Evolutionary conservation across 2,888 invertebrate species (phyloP), one percentile per base, ranked within the genome.

Genomic region (Bhutanitis thaidina): DNA sequence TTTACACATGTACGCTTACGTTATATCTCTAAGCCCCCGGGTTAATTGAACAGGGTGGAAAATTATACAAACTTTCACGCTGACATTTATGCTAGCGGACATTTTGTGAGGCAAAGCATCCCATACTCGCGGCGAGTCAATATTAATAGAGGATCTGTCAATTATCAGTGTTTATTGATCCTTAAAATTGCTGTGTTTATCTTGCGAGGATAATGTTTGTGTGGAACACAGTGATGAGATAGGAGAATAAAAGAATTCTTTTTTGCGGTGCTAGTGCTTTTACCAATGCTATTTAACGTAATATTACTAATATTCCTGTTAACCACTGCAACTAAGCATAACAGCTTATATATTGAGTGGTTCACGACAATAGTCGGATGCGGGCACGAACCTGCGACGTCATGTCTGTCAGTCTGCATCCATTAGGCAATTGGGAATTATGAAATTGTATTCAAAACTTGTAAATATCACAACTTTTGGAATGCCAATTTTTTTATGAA

Each of bases 71-170:
- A 82, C 66, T 77, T 78, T 66, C 60, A 61, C 61, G 58, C 58
- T 61, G 69, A 71, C 71, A 67, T 66, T 71, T 72, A 78, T 69
- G 65, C 66, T 52, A 58, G 62, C 64, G 72, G 69, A 67, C 68
- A 57, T 63, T 65, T 62, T 69, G 73, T 62, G 64, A 69, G 67
- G 59, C 64, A 48, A 57, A 49, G 63, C 62, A 62, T 60, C 64
- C 67, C 64, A 55, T 62, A 60, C 63, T 71, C 64, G 52, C 62
- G 44, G 45, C 61, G 60, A 78, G 83, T 86, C 86, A 86, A 88
- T 87, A 83, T 88, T 86, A 82, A 78, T 77, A 77, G 62, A 83
- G 83, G 81, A 73, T 65, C 75, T 71, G 78, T 83, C 87, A 84
- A 85, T 85, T 86, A 87, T 75, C 80, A 59, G 71, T 81, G 84